A percentile compares a stretch with the other conserved stretches of the same genome.
Evolutionary conservation across 2,888 invertebrate genomes (phyloP).

Genomic region (Sesia apiformis): DNA sequence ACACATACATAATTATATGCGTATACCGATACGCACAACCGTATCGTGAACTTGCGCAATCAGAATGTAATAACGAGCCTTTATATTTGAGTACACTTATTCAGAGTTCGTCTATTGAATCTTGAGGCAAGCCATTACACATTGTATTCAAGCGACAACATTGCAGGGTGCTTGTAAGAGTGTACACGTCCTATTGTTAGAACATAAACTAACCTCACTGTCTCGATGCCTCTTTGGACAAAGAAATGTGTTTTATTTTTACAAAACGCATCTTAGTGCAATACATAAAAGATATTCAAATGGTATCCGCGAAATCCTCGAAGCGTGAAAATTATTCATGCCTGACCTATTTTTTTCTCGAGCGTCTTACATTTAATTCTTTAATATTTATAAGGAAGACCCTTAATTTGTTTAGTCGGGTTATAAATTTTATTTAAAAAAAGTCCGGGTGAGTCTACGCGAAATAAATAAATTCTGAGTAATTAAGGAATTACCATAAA

Average conservation of each 20-base stretch:
- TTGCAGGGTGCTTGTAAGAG: not conserved
- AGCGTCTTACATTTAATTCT: slow-evolving; percentile 7
- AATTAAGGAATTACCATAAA: slow-evolving; percentile 15
- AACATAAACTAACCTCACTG: not conserved
- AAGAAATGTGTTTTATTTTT: not conserved
- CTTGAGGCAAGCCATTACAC: not conserved
- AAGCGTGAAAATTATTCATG: slow-evolving; percentile 7
- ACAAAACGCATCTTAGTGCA: not conserved
- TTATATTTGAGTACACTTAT: not conserved
- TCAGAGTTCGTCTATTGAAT: not conserved
- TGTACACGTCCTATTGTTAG: not conserved
- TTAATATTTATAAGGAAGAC: slow-evolving; percentile 10
- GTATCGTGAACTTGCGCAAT: not conserved
- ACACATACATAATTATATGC: slow-evolving; percentile 3
- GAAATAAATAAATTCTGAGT: slow-evolving; percentile 16
- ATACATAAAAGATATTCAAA: not conserved
- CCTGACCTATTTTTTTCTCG: slow-evolving; percentile 8
- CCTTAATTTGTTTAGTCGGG: slow-evolving; percentile 14
- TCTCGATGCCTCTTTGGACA: not conserved
- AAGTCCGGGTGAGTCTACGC: slow-evolving; percentile 19
- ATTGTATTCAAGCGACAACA: not conserved
- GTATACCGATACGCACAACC: not conserved
- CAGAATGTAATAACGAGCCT: not conserved
- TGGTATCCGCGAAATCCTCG: slow-evolving; percentile 1
- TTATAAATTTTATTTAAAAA: slow-evolving; percentile 28